Evolutionary conservation across 2,888 invertebrate genomes (phyloP), one percentile per base, ranked within the genome.

Genomic region (Ornithoptera priamus): DNA sequence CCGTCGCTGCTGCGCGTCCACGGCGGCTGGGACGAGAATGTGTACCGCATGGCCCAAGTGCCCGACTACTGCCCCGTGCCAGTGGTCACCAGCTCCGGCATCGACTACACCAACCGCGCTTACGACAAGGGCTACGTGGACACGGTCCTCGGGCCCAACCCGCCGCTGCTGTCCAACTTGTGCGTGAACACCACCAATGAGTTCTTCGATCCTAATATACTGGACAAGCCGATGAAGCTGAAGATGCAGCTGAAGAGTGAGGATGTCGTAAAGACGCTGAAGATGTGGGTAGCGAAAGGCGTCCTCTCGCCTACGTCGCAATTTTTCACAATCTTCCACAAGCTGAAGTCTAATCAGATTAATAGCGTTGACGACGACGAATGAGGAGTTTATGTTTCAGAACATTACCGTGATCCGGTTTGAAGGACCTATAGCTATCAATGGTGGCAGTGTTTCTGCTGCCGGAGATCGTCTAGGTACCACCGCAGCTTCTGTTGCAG

Each of bases 81-180:
- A 0, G 70, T 80, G 0, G 65, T 85, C 0, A 83, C 85, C 0
- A 70, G 72, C 0, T 78, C 78, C 0, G 90, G 90, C 0, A 87
- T 91, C 2, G 92, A 92, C 57, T 92, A 85, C 66, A 91, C 91
- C 0, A 79, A 85, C 62, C 79, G 78, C 30, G 61, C 63, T 0
- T 86, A 89, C 20, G 78, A 87, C 15, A 81, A 83, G 1, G 68
- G 79, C 0, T 90, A 88, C 7, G 81, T 89, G 0, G 81, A 85
- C 0, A 76, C 72, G 0, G n/a, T 89, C 0, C 61, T 92, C 0
- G 91, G 91, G 0, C 87, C 90, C 0, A 70, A 85, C 24, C 89
- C 90, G 0, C 90, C 91, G 0, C n/a, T 84, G 0, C 67, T 91
- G 0, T 87, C 84, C 0, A 84, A 84, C 1, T 58, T 92, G 1